Evolutionary conservation across 2,113 vertebrate genomes (phyloP).

Genomic region (Brachirus orientalis): DNA sequence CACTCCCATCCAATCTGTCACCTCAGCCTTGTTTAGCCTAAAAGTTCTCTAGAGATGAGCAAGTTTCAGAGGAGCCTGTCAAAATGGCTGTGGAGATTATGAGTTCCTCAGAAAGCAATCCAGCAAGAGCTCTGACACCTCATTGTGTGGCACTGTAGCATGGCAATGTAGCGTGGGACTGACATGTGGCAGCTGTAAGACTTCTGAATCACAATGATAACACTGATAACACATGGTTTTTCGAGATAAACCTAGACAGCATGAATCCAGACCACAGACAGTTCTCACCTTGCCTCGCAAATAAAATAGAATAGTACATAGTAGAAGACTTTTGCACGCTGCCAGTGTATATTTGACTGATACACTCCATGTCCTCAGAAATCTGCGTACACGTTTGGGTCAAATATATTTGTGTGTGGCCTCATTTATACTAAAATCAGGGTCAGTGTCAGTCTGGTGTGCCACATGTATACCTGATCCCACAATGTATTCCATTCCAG

Average conservation of each 20-base stretch:
- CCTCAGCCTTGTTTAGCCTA: constrained; percentile 40
- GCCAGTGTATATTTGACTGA: too few relatives aligned
- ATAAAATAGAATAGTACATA: background rate
- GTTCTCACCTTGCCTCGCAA: constrained; percentile 8
- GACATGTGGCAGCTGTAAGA: constrained; percentile 41
- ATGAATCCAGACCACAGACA: background rate
- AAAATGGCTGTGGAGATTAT: constrained; percentile 46
- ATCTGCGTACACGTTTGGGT: too few relatives aligned
- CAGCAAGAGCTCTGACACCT: constrained; percentile 36
- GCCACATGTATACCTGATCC: too few relatives aligned
- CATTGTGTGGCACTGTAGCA: constrained; percentile 43
- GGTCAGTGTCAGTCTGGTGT: too few relatives aligned
- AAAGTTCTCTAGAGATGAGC: constrained; percentile 46
- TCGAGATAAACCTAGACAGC: constrained; percentile 36
- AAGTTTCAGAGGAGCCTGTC: constrained; percentile 42
- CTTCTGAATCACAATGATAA: constrained; percentile 11
- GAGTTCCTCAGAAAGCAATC: constrained; percentile 56
- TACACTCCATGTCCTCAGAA: too few relatives aligned
- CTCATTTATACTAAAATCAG: too few relatives aligned
- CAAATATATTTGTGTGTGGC: too few relatives aligned
- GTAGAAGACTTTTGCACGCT: background rate
- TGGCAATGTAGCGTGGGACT: constrained; percentile 11
- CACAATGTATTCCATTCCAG: too few relatives aligned
- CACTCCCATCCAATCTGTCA: constrained; percentile 41
- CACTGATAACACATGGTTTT: background rate